Base-by-base conservation (phyloP, 2,113 vertebrate species). In the Stegastes partitus region DNA sequence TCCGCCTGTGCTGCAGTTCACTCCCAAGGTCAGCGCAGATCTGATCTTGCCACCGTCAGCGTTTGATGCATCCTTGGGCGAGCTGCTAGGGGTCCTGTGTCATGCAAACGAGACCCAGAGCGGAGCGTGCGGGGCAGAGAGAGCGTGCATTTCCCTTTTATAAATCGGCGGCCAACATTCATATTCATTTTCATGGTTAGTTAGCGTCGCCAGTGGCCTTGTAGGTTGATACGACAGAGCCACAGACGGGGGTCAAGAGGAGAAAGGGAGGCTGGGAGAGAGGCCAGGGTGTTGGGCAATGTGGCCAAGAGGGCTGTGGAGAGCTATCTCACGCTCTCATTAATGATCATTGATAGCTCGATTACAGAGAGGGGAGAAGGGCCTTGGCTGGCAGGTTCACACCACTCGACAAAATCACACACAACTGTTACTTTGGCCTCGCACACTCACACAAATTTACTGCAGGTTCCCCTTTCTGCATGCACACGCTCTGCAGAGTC, bases 21-120 rank as follows among this genome's bases (percentile, higher is more conserved):
- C 91, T 92, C 93, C 85, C 96, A 97, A 97, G 96, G 96, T 98
- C 95, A 85, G 93, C 86, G 86, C 89, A 89, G 90, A 91, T 94
- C 90, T 88, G 82, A 76, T 95, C 96, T 95, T 94, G 95, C 95
- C 95, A 95, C 92, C 90, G 93, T 95, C 95, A 94, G 93, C 91
- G 22, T 93, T 95, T 94, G 94, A 93, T 91, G 90, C 89, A 87
- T 92, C 92, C 89, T 92, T 91, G 82, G 90, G 74, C 63, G 16
- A 66, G 80, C 78, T 47, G 19, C 77, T 55, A 14, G 79, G 79
- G 77, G 76, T 85, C 79, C 72, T 34, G 72, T 85, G 86, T 86
- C 76, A 63, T 59, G 86, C 82, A 85, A 93, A 87, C 56, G 3
- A 82, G 74, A 82, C 44, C 44, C 15, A 42, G 2, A 23, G 53